Conservation (phyloP, 2,888 invertebrate genomes). For the Melanchra persicariae region DNA sequence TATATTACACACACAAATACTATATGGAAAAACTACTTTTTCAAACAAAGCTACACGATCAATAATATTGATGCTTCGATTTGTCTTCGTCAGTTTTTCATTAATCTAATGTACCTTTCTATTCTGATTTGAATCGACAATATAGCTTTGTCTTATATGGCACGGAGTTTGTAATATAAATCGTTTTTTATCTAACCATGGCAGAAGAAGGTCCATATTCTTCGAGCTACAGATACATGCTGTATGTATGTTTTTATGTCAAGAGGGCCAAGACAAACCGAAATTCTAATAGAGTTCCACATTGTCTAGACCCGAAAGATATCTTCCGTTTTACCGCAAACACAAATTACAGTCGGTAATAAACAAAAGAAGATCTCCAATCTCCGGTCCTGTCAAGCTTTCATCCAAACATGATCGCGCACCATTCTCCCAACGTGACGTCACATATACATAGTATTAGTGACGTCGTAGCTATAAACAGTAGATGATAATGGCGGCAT, state of each 20-base stretch:
- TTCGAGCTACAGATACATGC: too few species aligned
- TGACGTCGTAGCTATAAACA: neutral
- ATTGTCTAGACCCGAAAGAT: too few species aligned
- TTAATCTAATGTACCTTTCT: slow-evolving; percentile 16
- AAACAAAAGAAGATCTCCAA: slow-evolving; percentile 8
- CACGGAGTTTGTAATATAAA: neutral
- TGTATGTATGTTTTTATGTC: too few species aligned
- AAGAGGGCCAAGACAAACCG: too few species aligned
- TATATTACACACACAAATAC: too few species aligned
- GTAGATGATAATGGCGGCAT: slow-evolving; percentile 26
- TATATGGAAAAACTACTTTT: neutral
- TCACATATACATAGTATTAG: neutral
- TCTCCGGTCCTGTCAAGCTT: neutral
- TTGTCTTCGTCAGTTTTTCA: slow-evolving; percentile 29
- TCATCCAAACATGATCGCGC: neutral
- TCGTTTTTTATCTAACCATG: neutral
- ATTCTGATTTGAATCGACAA: neutral
- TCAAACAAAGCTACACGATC: neutral
- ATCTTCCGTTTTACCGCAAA: too few species aligned
- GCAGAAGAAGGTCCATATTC: too few species aligned
- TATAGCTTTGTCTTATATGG: neutral
- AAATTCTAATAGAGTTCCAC: too few species aligned
- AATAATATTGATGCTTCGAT: neutral
- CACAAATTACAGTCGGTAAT: neutral
- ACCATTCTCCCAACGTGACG: slow-evolving; percentile 8